Evolutionary conservation across 2,888 invertebrate species (phyloP), one percentile per base, ranked within the genome.

Genomic region (Acholoe squamosa): DNA sequence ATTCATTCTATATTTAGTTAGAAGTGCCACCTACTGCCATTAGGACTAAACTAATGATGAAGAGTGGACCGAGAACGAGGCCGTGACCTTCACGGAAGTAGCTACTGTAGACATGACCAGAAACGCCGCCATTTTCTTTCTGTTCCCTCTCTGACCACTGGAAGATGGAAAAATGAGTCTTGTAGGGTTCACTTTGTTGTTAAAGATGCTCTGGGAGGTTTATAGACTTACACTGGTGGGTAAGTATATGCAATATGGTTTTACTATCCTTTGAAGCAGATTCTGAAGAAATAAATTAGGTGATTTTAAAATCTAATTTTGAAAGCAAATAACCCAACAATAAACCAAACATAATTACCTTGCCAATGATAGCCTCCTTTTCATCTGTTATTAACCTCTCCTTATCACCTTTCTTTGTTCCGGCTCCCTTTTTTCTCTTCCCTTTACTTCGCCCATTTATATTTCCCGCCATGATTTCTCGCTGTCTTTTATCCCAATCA

Each of bases 61-160:
- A 56, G 22, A 90, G 19, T 16, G 90, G 90, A 0, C 43, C 33
- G 12, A 90, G 61, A 25, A 86, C n/a, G 94, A 96, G 96, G 43
- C 97, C 96, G 5, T 97, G 97, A 89, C 98, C 98, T 5, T 97
- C 97, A 91, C 96, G 96, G 94, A 97, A 97, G 95, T 98, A 98
- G 92, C 97, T 96, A 94, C 96, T 94, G 94, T 98, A 98, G 51
- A 97, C 96, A 0, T 96, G 96, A 76, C 96, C 96, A 0, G 97
- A 96, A 0, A 96, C 95, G 22, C 94, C 93, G 94, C 98, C 98
- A 61, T 91, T 91, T 33, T 93, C 71, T 89, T 94, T 93, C 89
- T 94, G 94, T 77, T 94, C 94, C 76, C 94, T 94, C 56, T 54
- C 86, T 19, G 86, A 86, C 86, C 86, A 86, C 86, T 86, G 54